Evolutionary conservation across 1,140 invertebrate species (phyloP).

Genomic region (Wasmannia auropunctata): DNA sequence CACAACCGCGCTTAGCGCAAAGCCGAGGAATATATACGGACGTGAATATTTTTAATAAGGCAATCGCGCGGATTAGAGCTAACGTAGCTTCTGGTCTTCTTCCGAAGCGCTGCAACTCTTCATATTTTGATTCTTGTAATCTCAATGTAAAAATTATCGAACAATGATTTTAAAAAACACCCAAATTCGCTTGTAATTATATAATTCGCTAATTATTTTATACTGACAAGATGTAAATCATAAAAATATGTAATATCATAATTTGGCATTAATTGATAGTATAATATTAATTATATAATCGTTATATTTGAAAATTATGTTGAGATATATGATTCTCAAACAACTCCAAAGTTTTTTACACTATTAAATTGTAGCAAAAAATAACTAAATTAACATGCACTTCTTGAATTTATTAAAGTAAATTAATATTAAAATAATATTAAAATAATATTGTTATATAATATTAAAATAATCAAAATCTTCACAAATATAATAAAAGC

Average conservation of each 20-base stretch:
- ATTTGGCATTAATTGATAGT: neutral
- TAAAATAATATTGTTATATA: neutral
- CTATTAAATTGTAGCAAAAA: neutral
- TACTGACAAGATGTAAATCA: neutral
- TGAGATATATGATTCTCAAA: neutral
- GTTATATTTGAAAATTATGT: neutral
- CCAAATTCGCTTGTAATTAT: neutral
- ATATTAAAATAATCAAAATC: too few relatives aligned
- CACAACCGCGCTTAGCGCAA: neutral
- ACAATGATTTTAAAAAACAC: neutral
- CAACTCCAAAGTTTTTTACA: neutral
- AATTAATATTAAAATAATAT: neutral
- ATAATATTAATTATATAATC: neutral
- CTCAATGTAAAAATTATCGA: neutral
- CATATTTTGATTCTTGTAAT: neutral
- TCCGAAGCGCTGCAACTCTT: neutral
- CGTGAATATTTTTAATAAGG: conserved; percentile 43
- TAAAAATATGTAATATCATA: neutral
- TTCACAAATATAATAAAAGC: neutral
- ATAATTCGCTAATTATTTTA: too few relatives aligned
- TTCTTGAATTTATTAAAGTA: neutral
- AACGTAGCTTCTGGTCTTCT: neutral
- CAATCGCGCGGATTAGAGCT: neutral
- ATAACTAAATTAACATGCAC: neutral
- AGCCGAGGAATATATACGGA: conserved; percentile 16